A percentile compares a stretch with the other conserved stretches of the same genome.
phyloP scores from a whole-genome alignment of 1,140 invertebrate species.

The Tetranychus cinnabarinus region DNA sequence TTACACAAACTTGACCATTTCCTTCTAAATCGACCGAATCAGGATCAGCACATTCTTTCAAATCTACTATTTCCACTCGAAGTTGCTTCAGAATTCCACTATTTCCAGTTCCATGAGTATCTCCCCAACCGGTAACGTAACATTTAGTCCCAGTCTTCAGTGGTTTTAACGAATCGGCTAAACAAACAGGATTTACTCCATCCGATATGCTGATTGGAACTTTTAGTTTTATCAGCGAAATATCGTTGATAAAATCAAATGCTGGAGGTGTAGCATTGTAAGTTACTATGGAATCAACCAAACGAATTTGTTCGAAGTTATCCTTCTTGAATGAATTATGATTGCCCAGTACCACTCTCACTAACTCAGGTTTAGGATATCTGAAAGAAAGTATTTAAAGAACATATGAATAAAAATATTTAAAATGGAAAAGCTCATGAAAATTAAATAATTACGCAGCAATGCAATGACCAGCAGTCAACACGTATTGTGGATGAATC shows the following conservation, averaged over 20 bases:
- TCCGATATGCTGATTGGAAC: constrained; percentile 24
- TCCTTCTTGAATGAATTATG: constrained; percentile 9
- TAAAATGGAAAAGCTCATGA: too few species aligned
- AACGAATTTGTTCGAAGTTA: constrained; percentile 10
- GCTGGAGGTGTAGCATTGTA: background rate
- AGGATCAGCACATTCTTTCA: constrained; percentile 1
- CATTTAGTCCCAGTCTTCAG: background rate
- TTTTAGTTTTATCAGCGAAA: constrained; percentile 32
- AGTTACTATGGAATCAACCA: constrained; percentile 1
- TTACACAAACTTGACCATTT: background rate
- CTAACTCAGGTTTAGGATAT: background rate
- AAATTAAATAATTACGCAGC: constrained; percentile 13
- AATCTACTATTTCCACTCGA: constrained; percentile 7
- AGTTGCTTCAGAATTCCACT: constrained; percentile 11
- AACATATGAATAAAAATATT: too few species aligned
- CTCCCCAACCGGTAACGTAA: constrained; percentile 11
- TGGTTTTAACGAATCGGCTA: constrained; percentile 14
- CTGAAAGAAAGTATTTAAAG: constrained; percentile 1
- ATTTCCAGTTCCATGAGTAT: constrained; percentile 6
- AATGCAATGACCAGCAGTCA: constrained; percentile 20
- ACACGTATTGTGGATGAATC: background rate
- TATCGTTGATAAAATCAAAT: constrained; percentile 23
- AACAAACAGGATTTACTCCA: constrained; percentile 21
- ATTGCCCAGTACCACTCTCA: background rate
- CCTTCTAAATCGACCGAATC: background rate